Evolutionary conservation across 37 sponge, comb jelly and placozoan genomes (phyloP), one percentile per base, ranked within the genome.

Genomic region (Ianthella basta): DNA sequence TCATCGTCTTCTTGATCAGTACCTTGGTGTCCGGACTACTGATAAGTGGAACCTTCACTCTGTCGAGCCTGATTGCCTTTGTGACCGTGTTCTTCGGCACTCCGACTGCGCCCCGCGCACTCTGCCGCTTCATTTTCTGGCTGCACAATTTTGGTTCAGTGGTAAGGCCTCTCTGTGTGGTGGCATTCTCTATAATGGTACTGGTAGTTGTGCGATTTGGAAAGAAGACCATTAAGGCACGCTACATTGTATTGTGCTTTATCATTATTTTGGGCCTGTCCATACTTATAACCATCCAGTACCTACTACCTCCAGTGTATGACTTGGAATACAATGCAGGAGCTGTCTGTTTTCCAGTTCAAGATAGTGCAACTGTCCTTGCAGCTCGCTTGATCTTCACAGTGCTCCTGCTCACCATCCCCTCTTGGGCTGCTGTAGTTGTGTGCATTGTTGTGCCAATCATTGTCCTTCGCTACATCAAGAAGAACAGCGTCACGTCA

Each of bases 381-480:
- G 70, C 1, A 69, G 32, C 70, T n/a, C 70, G 70, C 2, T 30
- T 34, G 1, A 16, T 30, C 1, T 69, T 69, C 18, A 18, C 70
- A 4, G 70, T 16, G 18, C 12, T 69, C 1, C 10, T 30, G 70
- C 12, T 69, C 6, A 30, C 34, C 4, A 4, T 29, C 12, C 12
- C 15, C 18, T 16, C 35, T 3, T 18, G 1, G 10, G 70, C 25
- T 3, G 33, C 70, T 69, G 6, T 69, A 2, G 10, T 30, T 30
- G 34, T 69, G 18, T 34, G 70, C 6, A 30, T 30, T 29, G 70
- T 30, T 29, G 34, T 69, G 35, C 35, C 70, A 32, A 69, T 69
- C 70, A 69, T 69, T 5, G 29, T 30, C 33, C 6, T 69, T 35
- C 25, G 70, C 25, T 69, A 69, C 70, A 30, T 69, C 70, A 69